These are phyloP conservation scores for Hypotaenidia philippensis DNA, from an alignment of 2,797 vertebrate species.

Conservation along the genomic window DNA sequence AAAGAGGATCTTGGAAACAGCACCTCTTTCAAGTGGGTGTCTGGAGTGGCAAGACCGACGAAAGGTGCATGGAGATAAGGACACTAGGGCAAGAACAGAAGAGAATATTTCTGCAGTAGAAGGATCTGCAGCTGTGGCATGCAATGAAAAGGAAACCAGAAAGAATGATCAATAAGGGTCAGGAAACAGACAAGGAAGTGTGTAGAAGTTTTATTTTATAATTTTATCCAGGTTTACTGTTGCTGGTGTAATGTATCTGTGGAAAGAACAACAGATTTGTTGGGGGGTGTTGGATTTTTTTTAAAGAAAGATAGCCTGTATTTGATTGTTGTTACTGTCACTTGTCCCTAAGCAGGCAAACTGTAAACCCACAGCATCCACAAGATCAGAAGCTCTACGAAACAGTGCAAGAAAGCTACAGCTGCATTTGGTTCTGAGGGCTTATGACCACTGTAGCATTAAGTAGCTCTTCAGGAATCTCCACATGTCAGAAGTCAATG, in stretches of 20 bases:
- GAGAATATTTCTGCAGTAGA: background rate
- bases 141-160: background rate
- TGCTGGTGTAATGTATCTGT: background rate
- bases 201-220: background rate
- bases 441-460: background rate
- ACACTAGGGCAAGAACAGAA: background rate
- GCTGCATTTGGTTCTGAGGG: background rate
- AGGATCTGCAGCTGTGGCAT: background rate
- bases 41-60: background rate
- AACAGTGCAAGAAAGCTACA: background rate
- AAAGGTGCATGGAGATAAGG: background rate
- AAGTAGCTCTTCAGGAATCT: background rate
- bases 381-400: background rate
- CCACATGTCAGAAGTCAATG: background rate
- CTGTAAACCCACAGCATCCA: background rate
- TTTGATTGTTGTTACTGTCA: background rate
- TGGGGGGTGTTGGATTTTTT: background rate
- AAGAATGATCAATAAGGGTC: background rate
- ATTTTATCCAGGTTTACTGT: background rate
- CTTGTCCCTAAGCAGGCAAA: background rate
- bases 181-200: background rate
- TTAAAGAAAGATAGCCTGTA: background rate
- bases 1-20: slow-evolving; percentile 9
- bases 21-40: background rate
- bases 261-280: background rate